These are phyloP conservation scores for Euschistus heros DNA, from an alignment of 1,140 invertebrate genomes.

Conservation along the genomic window DNA sequence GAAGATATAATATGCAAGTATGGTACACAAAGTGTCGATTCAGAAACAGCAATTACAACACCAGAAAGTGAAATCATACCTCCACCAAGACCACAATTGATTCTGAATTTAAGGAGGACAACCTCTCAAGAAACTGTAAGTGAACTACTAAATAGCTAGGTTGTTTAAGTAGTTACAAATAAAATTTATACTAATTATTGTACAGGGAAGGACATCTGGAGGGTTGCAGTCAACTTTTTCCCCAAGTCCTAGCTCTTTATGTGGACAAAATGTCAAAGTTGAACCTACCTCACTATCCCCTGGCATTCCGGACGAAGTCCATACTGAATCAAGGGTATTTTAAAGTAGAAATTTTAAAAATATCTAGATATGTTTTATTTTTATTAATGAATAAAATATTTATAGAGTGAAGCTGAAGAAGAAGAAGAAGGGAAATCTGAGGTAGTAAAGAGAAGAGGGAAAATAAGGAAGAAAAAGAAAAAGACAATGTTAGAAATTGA, in stretches of 20 bases:
- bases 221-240: constrained; percentile 17
- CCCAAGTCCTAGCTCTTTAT: constrained; percentile 7
- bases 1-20: constrained; percentile 20
- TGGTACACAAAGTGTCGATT: background rate
- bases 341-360: background rate
- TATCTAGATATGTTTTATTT: background rate
- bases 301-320: background rate
- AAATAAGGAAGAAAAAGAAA: constrained; percentile 4
- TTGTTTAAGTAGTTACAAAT: background rate
- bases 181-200: background rate
- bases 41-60: background rate
- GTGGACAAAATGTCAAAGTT: background rate
- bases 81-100: constrained; percentile 16
- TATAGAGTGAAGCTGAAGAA: constrained; percentile 14
- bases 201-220: constrained; percentile 18
- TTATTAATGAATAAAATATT: background rate
- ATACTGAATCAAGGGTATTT: background rate
- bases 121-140: constrained; percentile 21
- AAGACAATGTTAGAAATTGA: background rate
- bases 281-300: background rate
- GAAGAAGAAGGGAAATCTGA: constrained; percentile 7
- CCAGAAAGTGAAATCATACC: background rate
- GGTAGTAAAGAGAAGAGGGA: constrained; percentile 10
- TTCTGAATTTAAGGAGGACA: constrained; percentile 18
- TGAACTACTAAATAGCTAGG: background rate